Evolutionary conservation across 2,888 invertebrate genomes (phyloP).

Genomic region (Dicyrtomina minuta): DNA sequence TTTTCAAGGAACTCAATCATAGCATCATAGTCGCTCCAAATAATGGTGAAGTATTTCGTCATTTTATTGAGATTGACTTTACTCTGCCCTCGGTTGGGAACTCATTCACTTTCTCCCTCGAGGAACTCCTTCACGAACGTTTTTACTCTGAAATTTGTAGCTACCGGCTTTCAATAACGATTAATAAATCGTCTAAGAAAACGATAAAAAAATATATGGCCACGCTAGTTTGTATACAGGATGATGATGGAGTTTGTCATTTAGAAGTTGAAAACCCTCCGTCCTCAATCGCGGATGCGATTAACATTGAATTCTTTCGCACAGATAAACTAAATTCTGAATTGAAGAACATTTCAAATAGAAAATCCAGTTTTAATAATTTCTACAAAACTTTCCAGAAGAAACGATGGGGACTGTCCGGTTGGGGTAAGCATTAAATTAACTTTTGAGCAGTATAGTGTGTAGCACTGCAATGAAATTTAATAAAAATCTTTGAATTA

Average conservation of each 20-base stretch:
- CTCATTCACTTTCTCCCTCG: neutral
- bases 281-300: neutral
- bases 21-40: neutral
- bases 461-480: too few species aligned
- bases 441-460: too few species aligned
- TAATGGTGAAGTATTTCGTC: slow-evolving; percentile 1
- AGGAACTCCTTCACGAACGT: neutral
- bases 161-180: neutral
- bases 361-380: neutral
- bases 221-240: neutral
- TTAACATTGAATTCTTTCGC: neutral
- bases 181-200: neutral
- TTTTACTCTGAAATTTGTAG: neutral
- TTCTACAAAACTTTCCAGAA: neutral
- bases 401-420: neutral
- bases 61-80: neutral
- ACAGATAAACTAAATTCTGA: slow-evolving; percentile 7
- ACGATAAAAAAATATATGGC: neutral
- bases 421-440: too few species aligned
- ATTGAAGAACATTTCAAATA: neutral
- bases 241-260: neutral
- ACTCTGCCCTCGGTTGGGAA: neutral
- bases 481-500: too few species aligned
- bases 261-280: neutral
- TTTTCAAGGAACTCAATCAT: neutral